Evolutionary conservation across 1,140 invertebrate species (phyloP), one percentile per base, ranked within the genome.

Genomic region (Helicoverpa zea): DNA sequence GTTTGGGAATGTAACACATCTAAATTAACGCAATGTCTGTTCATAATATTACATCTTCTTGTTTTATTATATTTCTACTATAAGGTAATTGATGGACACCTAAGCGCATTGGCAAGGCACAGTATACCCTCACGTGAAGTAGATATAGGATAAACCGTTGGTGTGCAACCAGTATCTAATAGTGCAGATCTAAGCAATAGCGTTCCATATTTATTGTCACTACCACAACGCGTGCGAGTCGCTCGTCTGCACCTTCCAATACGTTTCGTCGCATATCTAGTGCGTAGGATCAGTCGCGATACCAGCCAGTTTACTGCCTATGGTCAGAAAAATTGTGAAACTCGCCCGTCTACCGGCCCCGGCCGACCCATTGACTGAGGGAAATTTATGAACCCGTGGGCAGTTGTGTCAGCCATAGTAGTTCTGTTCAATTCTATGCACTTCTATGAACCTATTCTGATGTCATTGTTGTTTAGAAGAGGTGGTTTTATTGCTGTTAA

Each of bases 271-370:
- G 75, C 84, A 83, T 87, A 84, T 87, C 87, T 87, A 86, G 84
- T 86, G 86, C 87, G 88, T 90, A 90, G 90, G 87, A 87, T 87
- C 90, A 49, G 64, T 83, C 82, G 81, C 88, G 86, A 90, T 90
- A 91, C 81, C 81, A 70, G 82, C 83, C 74, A 86, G 86, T 90
- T 85, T 87, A 89, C 87, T 87, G 82, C 83, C 84, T 18, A 79
- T 72, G 81, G 76, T 81, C 82, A 87, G 78, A 87, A 87, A 87
- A 83, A 85, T 84, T 86, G 84, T 86, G 87, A 89, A 83, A 83
- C 74, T 83, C 49, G 13, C 23, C 49, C 49, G 23, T n/a, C 23
- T 23, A 30, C 12, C n/a, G 49, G 14, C 13, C 47, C 23, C 43
- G 14, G 43, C 9, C 3, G 43, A 13, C 35, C 68, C 68, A 72